phyloP scores from a whole-genome alignment of 2,113 vertebrate genomes.

The Gymnocephalus cernua region DNA sequence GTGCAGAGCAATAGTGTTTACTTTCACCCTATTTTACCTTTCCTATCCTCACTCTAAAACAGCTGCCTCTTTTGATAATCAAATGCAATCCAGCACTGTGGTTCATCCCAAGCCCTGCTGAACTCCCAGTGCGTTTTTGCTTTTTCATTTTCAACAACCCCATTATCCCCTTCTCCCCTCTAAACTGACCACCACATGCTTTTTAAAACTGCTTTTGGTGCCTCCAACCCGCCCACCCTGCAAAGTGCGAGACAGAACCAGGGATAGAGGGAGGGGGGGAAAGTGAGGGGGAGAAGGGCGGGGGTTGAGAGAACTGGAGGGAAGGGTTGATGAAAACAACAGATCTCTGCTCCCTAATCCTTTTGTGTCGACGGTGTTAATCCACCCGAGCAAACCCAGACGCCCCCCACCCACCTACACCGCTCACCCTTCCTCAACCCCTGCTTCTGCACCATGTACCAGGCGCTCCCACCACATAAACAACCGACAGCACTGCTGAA shows the following conservation, averaged over 20 bases:
- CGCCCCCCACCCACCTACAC: slow-evolving; percentile 8
- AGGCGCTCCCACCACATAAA: slow-evolving; percentile 61
- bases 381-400: slow-evolving; percentile 63
- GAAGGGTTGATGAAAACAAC: slow-evolving; percentile 82
- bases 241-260: slow-evolving; percentile 38
- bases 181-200: slow-evolving; percentile 34
- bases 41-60: slow-evolving; percentile 10
- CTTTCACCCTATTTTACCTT: slow-evolving; percentile 6
- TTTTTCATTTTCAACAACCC: slow-evolving; percentile 47
- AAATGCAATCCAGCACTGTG: slow-evolving; percentile 21
- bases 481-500: slow-evolving; percentile 57
- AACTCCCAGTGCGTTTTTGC: slow-evolving; percentile 32
- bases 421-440: slow-evolving; percentile 28
- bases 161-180: slow-evolving; percentile 12
- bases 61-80: slow-evolving; percentile 40
- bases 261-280: slow-evolving; percentile 29
- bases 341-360: slow-evolving; percentile 81
- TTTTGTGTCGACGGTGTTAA: slow-evolving; percentile 83
- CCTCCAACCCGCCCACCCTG: slow-evolving; percentile 1
- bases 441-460: slow-evolving; percentile 48
- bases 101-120: slow-evolving; percentile 12
- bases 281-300: slow-evolving; percentile 31
- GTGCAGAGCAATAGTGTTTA: not conserved
- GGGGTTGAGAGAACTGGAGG: slow-evolving; percentile 63
- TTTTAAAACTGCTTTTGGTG: slow-evolving; percentile 43